Conservation (phyloP, 2,888 invertebrate genomes). For the Punctoribates punctum region DNA sequence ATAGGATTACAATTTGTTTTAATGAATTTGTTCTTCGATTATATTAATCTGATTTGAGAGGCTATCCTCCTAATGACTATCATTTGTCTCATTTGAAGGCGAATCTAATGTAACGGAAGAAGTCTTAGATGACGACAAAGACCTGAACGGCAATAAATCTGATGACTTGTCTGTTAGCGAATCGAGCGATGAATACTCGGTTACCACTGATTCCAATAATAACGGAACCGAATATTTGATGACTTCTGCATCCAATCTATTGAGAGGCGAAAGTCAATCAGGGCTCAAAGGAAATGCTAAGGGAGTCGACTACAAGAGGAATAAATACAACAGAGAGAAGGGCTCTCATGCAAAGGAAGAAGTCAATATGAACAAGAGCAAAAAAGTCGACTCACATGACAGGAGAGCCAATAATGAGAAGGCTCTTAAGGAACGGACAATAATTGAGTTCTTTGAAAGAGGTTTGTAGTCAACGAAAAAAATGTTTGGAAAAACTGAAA, state of each 20-base stretch:
- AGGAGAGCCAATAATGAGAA: conserved; percentile 46
- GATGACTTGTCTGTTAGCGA: conserved; percentile 32
- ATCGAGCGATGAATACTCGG: neutral
- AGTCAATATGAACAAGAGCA: conserved; percentile 41
- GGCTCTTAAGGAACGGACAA: conserved; percentile 46
- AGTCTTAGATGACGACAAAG: conserved; percentile 26
- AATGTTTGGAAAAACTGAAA: too few species aligned
- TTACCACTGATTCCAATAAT: neutral
- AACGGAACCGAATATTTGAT: neutral
- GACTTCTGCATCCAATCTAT: conserved; percentile 5
- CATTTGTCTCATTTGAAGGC: neutral
- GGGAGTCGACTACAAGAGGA: conserved; percentile 15
- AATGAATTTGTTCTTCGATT: too few species aligned
- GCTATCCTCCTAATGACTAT: neutral
- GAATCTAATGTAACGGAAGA: conserved; percentile 40
- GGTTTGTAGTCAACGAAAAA: conserved; percentile 39
- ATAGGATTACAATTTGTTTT: too few species aligned
- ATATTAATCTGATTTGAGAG: too few species aligned
- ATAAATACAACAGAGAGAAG: conserved; percentile 32
- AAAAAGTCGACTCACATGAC: conserved; percentile 45
- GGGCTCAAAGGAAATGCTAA: conserved; percentile 17
- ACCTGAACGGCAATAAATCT: conserved; percentile 11
- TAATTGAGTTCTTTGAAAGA: conserved; percentile 48
- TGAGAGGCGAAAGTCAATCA: conserved; percentile 10
- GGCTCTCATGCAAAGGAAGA: conserved; percentile 44